Conservation (phyloP, 2,113 vertebrate species). For the Phodopus roborovskii region DNA sequence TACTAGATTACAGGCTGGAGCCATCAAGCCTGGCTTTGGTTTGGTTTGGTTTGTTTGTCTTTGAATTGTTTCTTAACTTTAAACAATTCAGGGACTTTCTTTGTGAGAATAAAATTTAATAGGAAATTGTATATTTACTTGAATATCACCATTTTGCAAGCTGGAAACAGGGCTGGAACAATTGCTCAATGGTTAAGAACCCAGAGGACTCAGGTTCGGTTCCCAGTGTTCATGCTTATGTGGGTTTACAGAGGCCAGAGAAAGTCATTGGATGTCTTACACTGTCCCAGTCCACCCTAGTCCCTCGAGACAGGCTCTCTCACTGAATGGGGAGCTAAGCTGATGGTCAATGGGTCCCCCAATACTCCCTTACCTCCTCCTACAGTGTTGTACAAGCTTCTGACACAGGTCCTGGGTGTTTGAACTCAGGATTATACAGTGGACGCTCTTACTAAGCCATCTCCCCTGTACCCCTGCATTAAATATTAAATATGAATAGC, state of each 20-base stretch:
- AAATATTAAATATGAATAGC: not conserved
- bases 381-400: not conserved
- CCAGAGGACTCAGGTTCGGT: not conserved
- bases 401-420: not conserved
- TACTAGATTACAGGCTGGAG: not conserved
- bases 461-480: not conserved
- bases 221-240: not conserved
- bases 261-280: not conserved
- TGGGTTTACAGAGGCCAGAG: not conserved
- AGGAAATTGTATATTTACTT: not conserved
- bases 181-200: not conserved
- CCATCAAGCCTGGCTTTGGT: not conserved
- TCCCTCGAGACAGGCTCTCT: not conserved
- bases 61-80: not conserved
- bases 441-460: not conserved
- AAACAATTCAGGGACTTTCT: not conserved
- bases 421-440: not conserved
- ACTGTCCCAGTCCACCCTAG: not conserved
- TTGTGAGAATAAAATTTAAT: not conserved
- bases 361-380: not conserved
- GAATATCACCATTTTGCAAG: not conserved
- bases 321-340: not conserved
- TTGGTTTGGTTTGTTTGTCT: not conserved
- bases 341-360: not conserved
- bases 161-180: not conserved